Base-by-base conservation (phyloP, 2,113 vertebrate species). In the Shinisaurus crocodilurus region DNA sequence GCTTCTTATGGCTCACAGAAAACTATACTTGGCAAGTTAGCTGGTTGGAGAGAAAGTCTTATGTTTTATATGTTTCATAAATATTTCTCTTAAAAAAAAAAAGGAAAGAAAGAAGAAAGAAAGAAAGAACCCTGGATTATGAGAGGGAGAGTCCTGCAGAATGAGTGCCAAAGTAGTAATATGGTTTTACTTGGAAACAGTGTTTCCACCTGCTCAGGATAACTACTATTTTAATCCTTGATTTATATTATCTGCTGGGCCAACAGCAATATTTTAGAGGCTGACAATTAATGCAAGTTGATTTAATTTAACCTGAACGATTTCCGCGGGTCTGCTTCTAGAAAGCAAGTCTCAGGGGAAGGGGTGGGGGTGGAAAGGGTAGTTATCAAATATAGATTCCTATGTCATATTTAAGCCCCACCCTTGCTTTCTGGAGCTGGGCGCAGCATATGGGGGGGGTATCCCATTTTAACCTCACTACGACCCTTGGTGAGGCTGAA, bases 31-130 rank as follows among this genome's bases (percentile, higher is more conserved):
- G 95, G 97, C 96, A 92, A 91, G 94, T 90, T 88, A 94, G 91
- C 86, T 90, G 96, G 93, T 95, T 94, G 92, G 91, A 91, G 93
- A 96, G 93, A 90, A 94, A 95, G 88, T 91, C 92, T 90, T 93
- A 86, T 88, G 90, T 95, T 96, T 96, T 96, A 96, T 93, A 95
- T 92, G 93, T 93, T 96, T 95, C 94, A 95, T 95, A 96, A 95
- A 96, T 90, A 92, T 92, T 93, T 95, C 18, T 57, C 25, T 89
- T 6, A 0, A 37, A 74, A 82, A 57, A 81, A 10, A 15, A 63
- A 63, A 54, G 54, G n/a, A n/a, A 75, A 82, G 16, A 5, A 81
- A 40, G 32, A 54, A 54, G 50, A 54, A 54, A 54, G n/a, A 63
- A 84, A 12, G 40, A 87, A 63, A 77, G 54, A 60, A 27, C 48